phyloP scores from a whole-genome alignment of 2,888 invertebrate genomes.

The Malacosoma neustria region DNA sequence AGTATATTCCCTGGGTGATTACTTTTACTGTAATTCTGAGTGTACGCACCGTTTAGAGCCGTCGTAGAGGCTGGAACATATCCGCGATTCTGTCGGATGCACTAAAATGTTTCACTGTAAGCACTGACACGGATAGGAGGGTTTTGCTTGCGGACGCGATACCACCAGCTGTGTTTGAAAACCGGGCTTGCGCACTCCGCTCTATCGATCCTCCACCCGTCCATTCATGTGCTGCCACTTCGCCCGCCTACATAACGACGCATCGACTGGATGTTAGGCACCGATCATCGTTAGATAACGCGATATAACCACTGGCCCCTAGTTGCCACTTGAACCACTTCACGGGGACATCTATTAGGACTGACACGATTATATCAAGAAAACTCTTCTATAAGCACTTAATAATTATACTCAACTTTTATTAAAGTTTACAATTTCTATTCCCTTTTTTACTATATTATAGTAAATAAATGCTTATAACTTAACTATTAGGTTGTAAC shows the following conservation, averaged over 20 bases:
- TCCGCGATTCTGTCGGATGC: conserved; percentile 36
- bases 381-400: conserved; percentile 1
- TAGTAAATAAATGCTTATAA: not conserved
- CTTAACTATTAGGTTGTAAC: not conserved
- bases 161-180: conserved; percentile 49
- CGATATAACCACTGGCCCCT: conserved; percentile 46
- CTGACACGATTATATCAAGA: conserved; percentile 24
- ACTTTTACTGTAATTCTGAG: not conserved
- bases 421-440: not conserved
- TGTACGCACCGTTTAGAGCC: conserved; percentile 58
- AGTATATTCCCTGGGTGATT: conserved; percentile 1
- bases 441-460: not conserved
- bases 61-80: conserved; percentile 45
- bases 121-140: conserved; percentile 40
- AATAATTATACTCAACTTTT: not conserved
- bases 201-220: conserved; percentile 56
- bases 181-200: conserved; percentile 59
- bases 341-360: conserved; percentile 35
- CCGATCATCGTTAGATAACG: conserved; percentile 66
- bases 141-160: conserved; percentile 36
- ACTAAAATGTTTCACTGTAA: conserved; percentile 39
- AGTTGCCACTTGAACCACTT: conserved; percentile 45
- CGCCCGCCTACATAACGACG: conserved; percentile 58
- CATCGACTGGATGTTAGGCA: conserved; percentile 47
- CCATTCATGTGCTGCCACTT: conserved; percentile 61